Evolutionary conservation across 2,888 invertebrate genomes (phyloP).

Genomic region (Lasiommata megera): DNA sequence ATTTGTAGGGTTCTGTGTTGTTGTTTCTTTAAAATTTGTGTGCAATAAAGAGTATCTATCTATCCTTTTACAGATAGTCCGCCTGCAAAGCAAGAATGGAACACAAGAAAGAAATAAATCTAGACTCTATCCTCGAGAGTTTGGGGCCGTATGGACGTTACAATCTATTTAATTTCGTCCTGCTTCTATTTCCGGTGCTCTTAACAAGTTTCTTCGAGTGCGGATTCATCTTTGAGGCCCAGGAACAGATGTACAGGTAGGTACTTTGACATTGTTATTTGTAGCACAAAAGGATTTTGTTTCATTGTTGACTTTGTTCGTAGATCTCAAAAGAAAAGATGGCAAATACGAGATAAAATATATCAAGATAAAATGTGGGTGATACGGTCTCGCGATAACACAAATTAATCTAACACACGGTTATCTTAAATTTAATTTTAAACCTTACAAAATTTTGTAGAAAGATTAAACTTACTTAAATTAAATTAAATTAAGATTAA

Average conservation of each 20-base stretch:
- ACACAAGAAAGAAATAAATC: conserved; percentile 68
- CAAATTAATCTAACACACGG: no score
- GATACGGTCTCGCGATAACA: no score
- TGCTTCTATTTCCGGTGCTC: conserved; percentile 64
- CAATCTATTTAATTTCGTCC: conserved; percentile 68
- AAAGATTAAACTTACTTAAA: no score
- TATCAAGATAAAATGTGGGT: no score
- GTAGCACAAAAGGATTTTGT: not conserved
- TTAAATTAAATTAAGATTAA: no score
- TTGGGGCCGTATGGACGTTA: conserved; percentile 72
- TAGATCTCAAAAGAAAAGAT: not conserved
- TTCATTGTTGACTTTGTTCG: not conserved
- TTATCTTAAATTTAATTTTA: no score
- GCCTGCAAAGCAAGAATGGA: conserved; percentile 46
- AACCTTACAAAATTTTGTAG: no score
- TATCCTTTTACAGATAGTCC: conserved; percentile 24
- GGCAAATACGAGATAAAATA: no score
- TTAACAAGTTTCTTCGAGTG: conserved; percentile 73
- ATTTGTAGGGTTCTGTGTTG: no score
- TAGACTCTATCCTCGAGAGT: conserved; percentile 70
- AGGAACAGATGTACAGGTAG: conserved; percentile 67
- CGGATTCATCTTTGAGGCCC: conserved; percentile 74
- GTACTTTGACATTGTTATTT: conserved; percentile 37
- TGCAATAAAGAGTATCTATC: no score
- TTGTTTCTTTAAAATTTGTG: no score